Percentiles rank a stretch among this genome's conserved stretches.
Evolutionary conservation across 2,113 vertebrate genomes (phyloP).

Genomic region (Notechis scutatus): DNA sequence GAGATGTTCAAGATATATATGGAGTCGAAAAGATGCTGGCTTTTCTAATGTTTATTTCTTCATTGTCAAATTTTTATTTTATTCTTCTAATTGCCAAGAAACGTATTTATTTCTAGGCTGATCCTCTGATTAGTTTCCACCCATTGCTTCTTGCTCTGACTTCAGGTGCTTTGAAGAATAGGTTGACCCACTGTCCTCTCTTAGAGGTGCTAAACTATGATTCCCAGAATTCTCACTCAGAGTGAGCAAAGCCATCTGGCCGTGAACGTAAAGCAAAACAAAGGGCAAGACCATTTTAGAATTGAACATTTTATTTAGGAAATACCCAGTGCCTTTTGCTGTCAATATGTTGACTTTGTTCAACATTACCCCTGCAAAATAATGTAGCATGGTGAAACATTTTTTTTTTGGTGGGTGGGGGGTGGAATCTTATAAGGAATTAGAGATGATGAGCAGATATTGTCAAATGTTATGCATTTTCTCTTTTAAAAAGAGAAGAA

Average conservation of each 20-base stretch:
- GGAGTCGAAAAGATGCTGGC: not conserved
- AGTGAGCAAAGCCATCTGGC: not conserved
- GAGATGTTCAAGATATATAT: not conserved
- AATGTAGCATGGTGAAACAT: slow-evolving; percentile 43
- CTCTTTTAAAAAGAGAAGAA: not conserved
- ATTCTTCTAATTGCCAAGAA: not conserved
- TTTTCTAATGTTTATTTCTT: not conserved
- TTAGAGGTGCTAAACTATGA: not conserved
- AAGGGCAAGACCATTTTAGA: slow-evolving; percentile 36
- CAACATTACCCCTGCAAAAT: slow-evolving; percentile 44
- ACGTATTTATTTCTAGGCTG: not conserved
- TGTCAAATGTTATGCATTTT: not conserved
- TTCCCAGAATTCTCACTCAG: not conserved
- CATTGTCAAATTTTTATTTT: too few species aligned
- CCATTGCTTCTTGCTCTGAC: not conserved
- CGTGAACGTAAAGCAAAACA: slow-evolving; percentile 10
- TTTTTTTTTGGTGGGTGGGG: not conserved
- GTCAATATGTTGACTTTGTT: slow-evolving; percentile 38
- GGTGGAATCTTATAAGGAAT: not conserved
- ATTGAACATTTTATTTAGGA: slow-evolving; percentile 63
- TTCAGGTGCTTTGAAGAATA: not conserved
- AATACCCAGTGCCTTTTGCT: slow-evolving; percentile 41
- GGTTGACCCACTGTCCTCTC: not conserved
- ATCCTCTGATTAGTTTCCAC: not conserved
- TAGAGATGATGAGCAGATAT: not conserved